Evolutionary conservation across 2,888 invertebrate genomes (phyloP), one percentile per base, ranked within the genome.

Genomic region (Noctua janthina): DNA sequence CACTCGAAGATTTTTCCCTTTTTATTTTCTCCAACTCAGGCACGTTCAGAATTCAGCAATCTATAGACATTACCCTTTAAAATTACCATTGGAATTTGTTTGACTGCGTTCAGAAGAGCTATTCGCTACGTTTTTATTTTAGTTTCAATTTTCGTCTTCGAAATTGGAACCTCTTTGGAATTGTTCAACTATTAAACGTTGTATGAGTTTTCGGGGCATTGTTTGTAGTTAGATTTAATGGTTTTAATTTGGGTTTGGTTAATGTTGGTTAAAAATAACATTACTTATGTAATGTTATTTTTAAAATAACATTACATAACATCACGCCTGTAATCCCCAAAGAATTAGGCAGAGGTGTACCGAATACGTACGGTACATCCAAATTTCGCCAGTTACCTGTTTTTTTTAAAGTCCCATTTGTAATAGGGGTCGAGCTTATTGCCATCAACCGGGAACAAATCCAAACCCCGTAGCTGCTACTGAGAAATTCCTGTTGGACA

Each of bases 61-160:
- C 83, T 83, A 81, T 83, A 88, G 78, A 85, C 83, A 86, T 87
- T 88, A 88, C 85, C 84, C 85, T 91, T 90, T 88, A 84, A 87
- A 85, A 90, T 91, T 88, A 86, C 86, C 79, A 85, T 89, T 64
- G 88, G 89, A 88, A 90, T 87, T 89, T 86, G 87, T 87, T 86
- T 81, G 77, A 85, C 76, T 80, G 85, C 81, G 81, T 84, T 88
- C 84, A 74, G 74, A 76, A 78, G 83, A 85, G 78, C 66, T 43
- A 79, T 88, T 87, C 56, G 43, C 39, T 78, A 74, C 77, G 73
- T 80, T 84, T 83, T 84, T 82, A 77, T 87, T 29, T 77, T 70
- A 78, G 81, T 83, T 88, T 87, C 82, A 88, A 84, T 88, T 88
- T 87, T 76, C 59, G 54, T 82, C 13, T 66, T 74, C 20, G 62